Conservation (phyloP, 2,888 invertebrate species). For the Tetragonula carbonaria region DNA sequence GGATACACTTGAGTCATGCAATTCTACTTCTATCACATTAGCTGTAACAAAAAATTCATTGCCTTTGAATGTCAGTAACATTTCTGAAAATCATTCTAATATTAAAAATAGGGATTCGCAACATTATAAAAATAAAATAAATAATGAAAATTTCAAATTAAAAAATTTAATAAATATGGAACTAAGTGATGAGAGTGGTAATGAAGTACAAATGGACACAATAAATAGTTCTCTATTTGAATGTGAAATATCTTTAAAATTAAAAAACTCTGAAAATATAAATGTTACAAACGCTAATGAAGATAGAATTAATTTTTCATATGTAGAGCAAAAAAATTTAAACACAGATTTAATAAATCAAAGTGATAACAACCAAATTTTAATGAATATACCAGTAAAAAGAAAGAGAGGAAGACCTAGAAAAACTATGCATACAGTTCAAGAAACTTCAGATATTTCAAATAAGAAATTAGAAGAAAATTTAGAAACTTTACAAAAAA, state of each 20-base stretch:
- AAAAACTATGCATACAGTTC: slow-evolving; percentile 7
- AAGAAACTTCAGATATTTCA: not conserved
- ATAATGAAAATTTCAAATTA: not conserved
- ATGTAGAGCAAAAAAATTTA: not conserved
- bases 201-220: slow-evolving; percentile 5
- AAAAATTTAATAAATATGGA: not conserved
- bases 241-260: not conserved
- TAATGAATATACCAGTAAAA: not conserved
- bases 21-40: slow-evolving; percentile 35
- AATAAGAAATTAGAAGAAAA: not conserved
- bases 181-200: slow-evolving; percentile 1
- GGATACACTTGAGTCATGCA: not conserved
- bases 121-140: slow-evolving; percentile 9
- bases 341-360: not conserved
- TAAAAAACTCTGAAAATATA: not conserved
- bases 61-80: slow-evolving; percentile 30
- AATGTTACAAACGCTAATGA: not conserved
- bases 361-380: not conserved
- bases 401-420: slow-evolving; percentile 53
- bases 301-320: not conserved
- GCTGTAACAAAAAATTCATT: slow-evolving; percentile 46
- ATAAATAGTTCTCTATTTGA: slow-evolving; percentile 18
- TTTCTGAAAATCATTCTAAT: slow-evolving; percentile 13
- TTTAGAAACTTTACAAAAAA: not conserved
- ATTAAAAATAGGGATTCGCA: not conserved